These are phyloP conservation scores for Phodopus roborovskii DNA, from an alignment of 2,113 vertebrate species.

Conservation along the genomic window DNA sequence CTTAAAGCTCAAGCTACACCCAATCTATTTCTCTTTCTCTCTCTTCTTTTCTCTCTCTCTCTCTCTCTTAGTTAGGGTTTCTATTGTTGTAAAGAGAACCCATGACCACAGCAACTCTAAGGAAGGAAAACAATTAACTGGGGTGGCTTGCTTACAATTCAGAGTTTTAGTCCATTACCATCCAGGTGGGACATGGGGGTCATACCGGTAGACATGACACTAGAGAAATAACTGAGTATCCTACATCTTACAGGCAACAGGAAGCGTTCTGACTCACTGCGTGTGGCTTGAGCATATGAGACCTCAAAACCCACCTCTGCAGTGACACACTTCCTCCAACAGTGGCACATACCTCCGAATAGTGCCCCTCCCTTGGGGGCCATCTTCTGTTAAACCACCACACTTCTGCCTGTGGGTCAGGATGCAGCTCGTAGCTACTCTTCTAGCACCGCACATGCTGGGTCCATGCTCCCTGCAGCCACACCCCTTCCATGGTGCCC, in stretches of 20 bases:
- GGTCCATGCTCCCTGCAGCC: not conserved
- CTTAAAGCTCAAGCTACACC: not conserved
- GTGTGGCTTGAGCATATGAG: not conserved
- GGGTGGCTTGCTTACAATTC: not conserved
- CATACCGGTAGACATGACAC: not conserved
- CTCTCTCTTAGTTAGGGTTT: not conserved
- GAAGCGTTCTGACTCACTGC: not conserved
- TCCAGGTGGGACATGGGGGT: not conserved
- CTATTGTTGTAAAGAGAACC: not conserved
- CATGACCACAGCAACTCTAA: not conserved
- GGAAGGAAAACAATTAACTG: not conserved
- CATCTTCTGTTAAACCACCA: not conserved
- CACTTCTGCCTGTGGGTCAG: not conserved
- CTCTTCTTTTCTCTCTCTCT: too few species aligned
- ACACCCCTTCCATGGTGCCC: not conserved
- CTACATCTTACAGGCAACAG: not conserved
- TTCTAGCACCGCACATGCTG: not conserved
- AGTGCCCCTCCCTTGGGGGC: not conserved
- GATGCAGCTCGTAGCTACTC: not conserved
- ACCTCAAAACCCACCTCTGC: not conserved
- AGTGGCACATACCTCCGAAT: not conserved
- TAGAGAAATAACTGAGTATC: not conserved
- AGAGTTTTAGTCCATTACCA: not conserved
- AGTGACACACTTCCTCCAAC: not conserved
- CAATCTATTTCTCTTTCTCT: not conserved